These are phyloP conservation scores for Eospalax fontanierii DNA, from an alignment of 2,797 vertebrate species.

Conservation along the genomic window DNA sequence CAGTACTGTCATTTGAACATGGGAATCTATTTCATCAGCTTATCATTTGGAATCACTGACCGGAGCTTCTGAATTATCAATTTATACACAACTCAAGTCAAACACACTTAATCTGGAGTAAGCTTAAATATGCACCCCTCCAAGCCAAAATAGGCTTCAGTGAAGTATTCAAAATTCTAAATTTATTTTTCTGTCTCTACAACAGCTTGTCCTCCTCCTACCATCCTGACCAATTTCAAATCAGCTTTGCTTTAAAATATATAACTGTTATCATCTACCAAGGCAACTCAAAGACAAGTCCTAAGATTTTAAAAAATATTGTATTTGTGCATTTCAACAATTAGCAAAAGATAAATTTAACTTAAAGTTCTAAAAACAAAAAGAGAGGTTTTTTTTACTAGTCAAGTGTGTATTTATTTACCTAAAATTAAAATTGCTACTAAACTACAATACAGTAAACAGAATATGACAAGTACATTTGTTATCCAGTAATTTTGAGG, in stretches of 20 bases:
- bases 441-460: constrained; percentile 12
- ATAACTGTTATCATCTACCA: constrained; percentile 27
- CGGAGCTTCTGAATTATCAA: constrained; percentile 38
- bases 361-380: constrained; percentile 54
- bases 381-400: not conserved
- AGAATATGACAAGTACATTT: constrained; percentile 41
- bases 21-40: not conserved
- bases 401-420: constrained; percentile 16
- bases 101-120: constrained; percentile 51
- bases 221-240: constrained; percentile 23
- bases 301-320: constrained; percentile 41
- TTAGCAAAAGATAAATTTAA: constrained; percentile 38
- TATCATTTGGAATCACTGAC: constrained; percentile 31
- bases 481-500: constrained; percentile 35
- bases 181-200: constrained; percentile 15
- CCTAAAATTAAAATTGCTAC: constrained; percentile 30
- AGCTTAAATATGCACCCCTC: constrained; percentile 19
- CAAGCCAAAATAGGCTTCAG: not conserved
- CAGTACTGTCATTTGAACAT: not conserved
- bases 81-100: constrained; percentile 35
- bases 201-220: constrained; percentile 34
- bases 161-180: constrained; percentile 32
- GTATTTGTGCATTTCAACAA: constrained; percentile 26
- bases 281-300: constrained; percentile 41
- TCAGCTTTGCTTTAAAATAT: constrained; percentile 67